Conservation (phyloP, 2,797 vertebrate species). For the Platalea minor region DNA sequence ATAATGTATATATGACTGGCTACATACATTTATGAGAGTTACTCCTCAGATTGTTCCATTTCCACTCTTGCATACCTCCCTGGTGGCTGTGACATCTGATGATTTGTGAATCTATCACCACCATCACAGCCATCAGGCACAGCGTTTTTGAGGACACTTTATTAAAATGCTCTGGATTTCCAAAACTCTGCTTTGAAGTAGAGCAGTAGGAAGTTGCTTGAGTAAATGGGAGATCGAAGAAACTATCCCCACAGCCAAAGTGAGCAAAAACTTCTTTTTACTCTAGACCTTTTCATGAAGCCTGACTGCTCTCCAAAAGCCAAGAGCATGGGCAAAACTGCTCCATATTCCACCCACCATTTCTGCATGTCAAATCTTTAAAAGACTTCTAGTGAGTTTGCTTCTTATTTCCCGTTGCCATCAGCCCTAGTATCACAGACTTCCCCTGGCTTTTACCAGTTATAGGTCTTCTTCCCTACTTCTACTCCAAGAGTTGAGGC, state of each 20-base stretch:
- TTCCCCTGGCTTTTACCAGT: neutral
- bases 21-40: neutral
- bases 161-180: slow-evolving; percentile 49
- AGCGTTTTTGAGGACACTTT: slow-evolving; percentile 26
- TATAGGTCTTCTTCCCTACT: neutral
- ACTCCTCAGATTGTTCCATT: neutral
- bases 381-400: neutral
- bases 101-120: neutral
- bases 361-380: neutral
- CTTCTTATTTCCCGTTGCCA: neutral
- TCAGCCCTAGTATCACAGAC: neutral
- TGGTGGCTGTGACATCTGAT: neutral
- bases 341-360: neutral
- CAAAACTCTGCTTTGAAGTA: slow-evolving; percentile 59
- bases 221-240: slow-evolving; percentile 52
- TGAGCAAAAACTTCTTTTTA: slow-evolving; percentile 34
- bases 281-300: slow-evolving; percentile 3
- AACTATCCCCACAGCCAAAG: neutral
- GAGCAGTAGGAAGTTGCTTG: slow-evolving; percentile 28
- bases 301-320: neutral
- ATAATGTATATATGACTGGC: neutral
- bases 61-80: neutral
- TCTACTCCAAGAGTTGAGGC: neutral
- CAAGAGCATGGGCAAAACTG: neutral
- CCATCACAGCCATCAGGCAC: neutral